Conservation (phyloP, 1,140 invertebrate genomes). For the Pseudomyrmex cubaensis region DNA sequence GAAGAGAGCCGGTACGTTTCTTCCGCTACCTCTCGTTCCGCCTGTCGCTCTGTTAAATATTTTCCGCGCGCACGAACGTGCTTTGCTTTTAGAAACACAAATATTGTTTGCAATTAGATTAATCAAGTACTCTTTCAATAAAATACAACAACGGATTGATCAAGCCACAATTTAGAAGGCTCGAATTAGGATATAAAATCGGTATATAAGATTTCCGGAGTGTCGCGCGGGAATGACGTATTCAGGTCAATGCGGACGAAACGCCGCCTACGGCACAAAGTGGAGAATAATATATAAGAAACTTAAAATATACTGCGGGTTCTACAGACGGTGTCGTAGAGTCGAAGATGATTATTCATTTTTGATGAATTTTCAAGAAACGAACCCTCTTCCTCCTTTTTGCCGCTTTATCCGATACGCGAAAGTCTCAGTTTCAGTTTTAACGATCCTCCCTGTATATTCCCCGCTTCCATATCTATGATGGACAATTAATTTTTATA, state of each 20-base stretch:
- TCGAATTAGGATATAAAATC: neutral
- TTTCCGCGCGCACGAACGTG: too few species aligned
- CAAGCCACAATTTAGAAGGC: neutral
- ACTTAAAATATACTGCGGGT: conserved; percentile 5
- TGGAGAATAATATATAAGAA: conserved; percentile 36
- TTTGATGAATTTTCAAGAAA: conserved; percentile 21
- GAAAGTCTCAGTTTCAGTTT: conserved; percentile 25
- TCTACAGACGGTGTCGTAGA: neutral
- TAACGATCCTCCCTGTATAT: neutral
- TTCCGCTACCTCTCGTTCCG: too few species aligned
- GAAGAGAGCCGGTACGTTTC: too few species aligned
- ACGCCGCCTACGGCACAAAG: neutral
- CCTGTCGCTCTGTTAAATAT: too few species aligned
- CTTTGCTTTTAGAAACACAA: too few species aligned
- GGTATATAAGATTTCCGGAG: neutral
- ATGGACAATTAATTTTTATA: conserved; percentile 45
- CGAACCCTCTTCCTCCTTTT: neutral
- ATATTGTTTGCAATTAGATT: too few species aligned
- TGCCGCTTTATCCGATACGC: neutral
- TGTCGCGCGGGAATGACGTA: neutral
- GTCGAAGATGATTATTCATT: conserved; percentile 28
- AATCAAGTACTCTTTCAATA: too few species aligned
- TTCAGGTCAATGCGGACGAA: conserved; percentile 19
- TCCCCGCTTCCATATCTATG: neutral
- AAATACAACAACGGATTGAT: too few species aligned